These are phyloP conservation scores for Thalassarche chlororhynchos DNA, from an alignment of 2,113 vertebrate genomes.

Conservation along the genomic window DNA sequence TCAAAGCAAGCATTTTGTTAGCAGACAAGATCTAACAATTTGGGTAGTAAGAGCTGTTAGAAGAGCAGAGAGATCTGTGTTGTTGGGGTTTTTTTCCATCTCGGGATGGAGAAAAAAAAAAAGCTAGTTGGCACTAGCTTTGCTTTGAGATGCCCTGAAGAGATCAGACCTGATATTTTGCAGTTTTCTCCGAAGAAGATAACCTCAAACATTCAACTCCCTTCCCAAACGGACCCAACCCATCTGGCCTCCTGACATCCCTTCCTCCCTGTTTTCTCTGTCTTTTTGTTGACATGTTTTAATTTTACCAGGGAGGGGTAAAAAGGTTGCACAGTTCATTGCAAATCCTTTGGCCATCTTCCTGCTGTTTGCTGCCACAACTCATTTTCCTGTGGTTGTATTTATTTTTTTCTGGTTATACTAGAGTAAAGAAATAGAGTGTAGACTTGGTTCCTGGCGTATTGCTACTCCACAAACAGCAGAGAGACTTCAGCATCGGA, in stretches of 20 bases:
- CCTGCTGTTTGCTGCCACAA: background rate
- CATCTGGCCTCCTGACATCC: background rate
- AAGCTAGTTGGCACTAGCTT: background rate
- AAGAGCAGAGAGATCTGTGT: background rate
- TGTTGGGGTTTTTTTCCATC: rapidly evolving
- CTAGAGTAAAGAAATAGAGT: background rate
- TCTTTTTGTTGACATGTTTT: background rate
- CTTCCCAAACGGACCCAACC: background rate
- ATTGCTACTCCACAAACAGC: background rate
- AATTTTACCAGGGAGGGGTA: background rate
- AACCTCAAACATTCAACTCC: background rate
- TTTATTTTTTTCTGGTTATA: background rate
- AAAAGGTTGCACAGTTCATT: background rate
- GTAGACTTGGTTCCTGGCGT: background rate
- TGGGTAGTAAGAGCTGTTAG: background rate
- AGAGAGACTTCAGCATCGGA: background rate
- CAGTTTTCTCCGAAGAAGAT: background rate
- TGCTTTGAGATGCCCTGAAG: background rate
- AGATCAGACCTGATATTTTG: background rate
- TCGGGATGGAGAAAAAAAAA: background rate
- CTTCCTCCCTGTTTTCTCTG: background rate
- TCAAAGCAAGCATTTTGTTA: background rate
- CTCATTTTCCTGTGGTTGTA: background rate
- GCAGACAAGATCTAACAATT: background rate
- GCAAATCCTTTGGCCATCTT: background rate